Percentiles rank a stretch among this genome's conserved stretches.
phyloP scores from a whole-genome alignment of 2,888 invertebrate genomes.

The Tenthredo mesomela region DNA sequence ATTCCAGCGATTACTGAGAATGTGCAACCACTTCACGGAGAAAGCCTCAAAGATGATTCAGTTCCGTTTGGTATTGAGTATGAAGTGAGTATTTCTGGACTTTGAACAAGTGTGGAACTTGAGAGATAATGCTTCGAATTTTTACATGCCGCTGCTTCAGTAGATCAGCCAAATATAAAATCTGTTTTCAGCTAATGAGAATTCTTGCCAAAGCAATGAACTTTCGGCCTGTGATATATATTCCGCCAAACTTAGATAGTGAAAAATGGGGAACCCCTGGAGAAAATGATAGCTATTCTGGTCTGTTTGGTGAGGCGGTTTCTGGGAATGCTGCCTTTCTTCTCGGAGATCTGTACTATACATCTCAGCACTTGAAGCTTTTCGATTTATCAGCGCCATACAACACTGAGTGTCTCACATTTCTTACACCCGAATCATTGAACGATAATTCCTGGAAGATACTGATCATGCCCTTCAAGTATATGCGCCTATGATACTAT shows the following conservation, averaged over 20 bases:
- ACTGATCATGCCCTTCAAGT: constrained; percentile 89
- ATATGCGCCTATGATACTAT: constrained; percentile 57
- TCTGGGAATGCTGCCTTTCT: constrained; percentile 85
- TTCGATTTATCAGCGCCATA: constrained; percentile 89
- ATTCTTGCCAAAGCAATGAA: constrained; percentile 86
- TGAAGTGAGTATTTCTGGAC: constrained; percentile 79
- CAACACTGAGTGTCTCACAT: constrained; percentile 91
- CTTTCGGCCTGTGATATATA: constrained; percentile 85
- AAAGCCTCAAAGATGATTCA: constrained; percentile 7
- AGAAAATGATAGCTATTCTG: constrained; percentile 84
- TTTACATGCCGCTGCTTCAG: constrained; percentile 22
- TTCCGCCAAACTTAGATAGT: constrained; percentile 81
- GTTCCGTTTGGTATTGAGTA: constrained; percentile 83
- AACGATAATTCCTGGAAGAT: constrained; percentile 93
- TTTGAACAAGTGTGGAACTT: not conserved
- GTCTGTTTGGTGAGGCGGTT: constrained; percentile 87
- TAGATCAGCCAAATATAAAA: constrained; percentile 43
- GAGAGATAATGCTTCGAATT: not conserved
- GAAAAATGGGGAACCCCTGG: constrained; percentile 86
- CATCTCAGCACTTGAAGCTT: constrained; percentile 83
- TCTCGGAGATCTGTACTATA: constrained; percentile 89
- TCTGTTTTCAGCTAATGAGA: constrained; percentile 81
- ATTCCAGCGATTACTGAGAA: constrained; percentile 82
- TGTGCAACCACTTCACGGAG: constrained; percentile 69
- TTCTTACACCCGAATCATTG: constrained; percentile 89